Base-by-base conservation (phyloP, 2,113 vertebrate species). In the Gnathonemus echidnorhynchus region DNA sequence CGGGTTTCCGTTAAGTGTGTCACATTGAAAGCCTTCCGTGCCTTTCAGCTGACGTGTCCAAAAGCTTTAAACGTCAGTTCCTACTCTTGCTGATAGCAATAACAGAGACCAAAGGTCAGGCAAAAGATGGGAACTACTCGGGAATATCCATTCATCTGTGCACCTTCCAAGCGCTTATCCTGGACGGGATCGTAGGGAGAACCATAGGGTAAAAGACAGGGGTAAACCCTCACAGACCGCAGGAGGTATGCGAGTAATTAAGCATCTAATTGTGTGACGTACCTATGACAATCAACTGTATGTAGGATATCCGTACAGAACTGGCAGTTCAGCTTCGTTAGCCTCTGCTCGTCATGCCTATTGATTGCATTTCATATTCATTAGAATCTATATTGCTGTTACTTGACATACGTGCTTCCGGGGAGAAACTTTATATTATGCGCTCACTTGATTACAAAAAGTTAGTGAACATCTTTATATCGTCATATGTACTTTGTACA, bases 1-100 rank as follows among this genome's bases (percentile, higher is more conserved):
- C 27, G 31, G 91, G 93, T 93, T 94, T 92, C 90, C 70, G 66
- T 19, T 27, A 17, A 1, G 35, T 83, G 95, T 95, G 94, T 92
- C 86, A 21, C 95, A 31, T 7, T 45, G n/a, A 95, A 95, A 93
- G 88, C 24, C 6, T 91, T 95, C 95, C 95, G 94, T 27, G 2
- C 0, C 5, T 39, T 91, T 93, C 93, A 89, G 94, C 90, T 96
- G 96, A 96, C 96, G 96, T 96, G 96, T 96, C 94, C 87, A 91
- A 94, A 86, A 13, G 0, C 3, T 39, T 11, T 0, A 3, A 21
- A 88, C 66, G 42, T 66, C 1, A 86, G 92, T 94, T 94, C 94
- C 92, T 66, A 48, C 27, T 24, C 19, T 84, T 19, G 27, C 31
- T 21, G 48, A 27, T 66, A 27, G 62, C 21, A 46, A 24, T 46